Evolutionary conservation across 2,113 vertebrate genomes (phyloP).

Genomic region (Herpetotheres cachinnans): DNA sequence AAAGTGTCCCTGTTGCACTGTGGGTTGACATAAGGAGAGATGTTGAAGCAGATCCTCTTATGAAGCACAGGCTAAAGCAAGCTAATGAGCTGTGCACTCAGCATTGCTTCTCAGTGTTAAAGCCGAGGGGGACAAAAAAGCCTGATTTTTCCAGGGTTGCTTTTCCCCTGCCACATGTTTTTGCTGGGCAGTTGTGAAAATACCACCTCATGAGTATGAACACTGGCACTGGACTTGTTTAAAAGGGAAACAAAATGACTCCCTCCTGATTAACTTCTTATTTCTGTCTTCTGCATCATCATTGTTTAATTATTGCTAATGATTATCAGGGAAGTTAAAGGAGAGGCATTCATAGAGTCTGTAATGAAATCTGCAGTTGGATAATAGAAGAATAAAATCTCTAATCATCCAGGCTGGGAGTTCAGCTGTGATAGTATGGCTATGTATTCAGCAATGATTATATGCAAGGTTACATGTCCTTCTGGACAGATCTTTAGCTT

Average conservation of each 20-base stretch:
- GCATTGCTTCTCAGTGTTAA: neutral
- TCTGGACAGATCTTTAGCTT: conserved; percentile 13
- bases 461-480: neutral
- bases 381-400: neutral
- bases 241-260: neutral
- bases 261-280: neutral
- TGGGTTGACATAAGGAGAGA: neutral
- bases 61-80: neutral
- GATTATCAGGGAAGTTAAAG: neutral
- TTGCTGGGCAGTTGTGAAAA: neutral
- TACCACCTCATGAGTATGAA: neutral
- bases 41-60: neutral
- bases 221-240: neutral
- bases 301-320: neutral
- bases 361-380: conserved; percentile 34
- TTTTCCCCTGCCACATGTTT: neutral
- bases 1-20: neutral
- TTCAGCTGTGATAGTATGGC: neutral
- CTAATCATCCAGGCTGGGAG: neutral
- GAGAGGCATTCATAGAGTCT: neutral
- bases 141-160: neutral
- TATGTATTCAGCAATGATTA: neutral
- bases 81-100: neutral
- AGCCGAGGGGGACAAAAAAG: neutral
- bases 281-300: neutral